A percentile compares a stretch with the other conserved stretches of the same genome.
Conservation (phyloP, 1,140 invertebrate genomes). For the Steinernema feltiae region DNA sequence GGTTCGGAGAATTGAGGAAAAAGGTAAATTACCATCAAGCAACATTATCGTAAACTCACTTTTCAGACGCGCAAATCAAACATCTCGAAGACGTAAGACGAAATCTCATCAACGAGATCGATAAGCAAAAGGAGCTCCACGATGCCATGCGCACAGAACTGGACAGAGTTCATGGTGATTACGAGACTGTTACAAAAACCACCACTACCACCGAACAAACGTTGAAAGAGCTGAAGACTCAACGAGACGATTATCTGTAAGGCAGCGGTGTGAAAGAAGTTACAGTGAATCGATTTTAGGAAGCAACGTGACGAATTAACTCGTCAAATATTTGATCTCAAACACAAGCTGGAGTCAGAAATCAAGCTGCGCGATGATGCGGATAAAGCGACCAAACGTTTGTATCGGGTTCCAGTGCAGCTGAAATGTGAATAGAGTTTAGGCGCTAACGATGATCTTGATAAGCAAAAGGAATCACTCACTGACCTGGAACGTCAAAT, state of each 20-base stretch:
- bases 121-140: slow-evolving; percentile 36
- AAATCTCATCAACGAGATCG: slow-evolving; percentile 39
- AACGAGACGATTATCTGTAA: slow-evolving; percentile 51
- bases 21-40: slow-evolving; percentile 31
- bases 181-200: slow-evolving; percentile 43
- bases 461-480: slow-evolving; percentile 45
- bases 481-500: slow-evolving; percentile 52
- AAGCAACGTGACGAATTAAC: slow-evolving; percentile 53
- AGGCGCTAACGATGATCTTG: slow-evolving; percentile 47
- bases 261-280: background rate
- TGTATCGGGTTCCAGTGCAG: background rate
- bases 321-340: slow-evolving; percentile 45
- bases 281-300: slow-evolving; percentile 28
- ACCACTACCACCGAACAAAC: slow-evolving; percentile 45
- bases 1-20: slow-evolving; percentile 49
- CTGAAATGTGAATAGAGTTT: background rate
- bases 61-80: slow-evolving; percentile 48
- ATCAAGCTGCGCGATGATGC: slow-evolving; percentile 31
- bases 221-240: slow-evolving; percentile 50
- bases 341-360: slow-evolving; percentile 43
- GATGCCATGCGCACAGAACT: slow-evolving; percentile 43
- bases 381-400: slow-evolving; percentile 23
- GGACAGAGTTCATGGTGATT: slow-evolving; percentile 37
- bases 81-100: slow-evolving; percentile 42
- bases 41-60: slow-evolving; percentile 20